Evolutionary conservation across 2,888 invertebrate species (phyloP), one percentile per base, ranked within the genome.

Genomic region (Eudemis profundana): DNA sequence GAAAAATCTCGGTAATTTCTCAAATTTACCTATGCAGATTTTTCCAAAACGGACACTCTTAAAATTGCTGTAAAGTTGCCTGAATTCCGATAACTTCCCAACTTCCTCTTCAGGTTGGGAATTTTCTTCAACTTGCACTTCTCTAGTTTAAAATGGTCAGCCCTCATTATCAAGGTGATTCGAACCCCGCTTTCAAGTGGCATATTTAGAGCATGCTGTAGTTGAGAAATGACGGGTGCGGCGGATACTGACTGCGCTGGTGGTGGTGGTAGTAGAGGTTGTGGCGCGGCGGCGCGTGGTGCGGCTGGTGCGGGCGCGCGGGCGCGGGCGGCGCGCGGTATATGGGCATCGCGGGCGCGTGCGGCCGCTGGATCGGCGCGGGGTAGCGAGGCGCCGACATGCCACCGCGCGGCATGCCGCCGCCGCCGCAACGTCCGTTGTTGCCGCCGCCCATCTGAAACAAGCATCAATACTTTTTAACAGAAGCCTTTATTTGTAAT

Each of bases 291-390:
- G 71, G 80, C 72, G 82, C 73, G 78, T 80, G 85, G 74, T 78
- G 86, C 71, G 72, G 74, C 70, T 80, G 85, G 74, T 78, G 86
- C 71, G 72, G 74, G 71, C 77, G 83, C 67, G 78, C 68, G 66
- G 73, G 75, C 72, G 77, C 77, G 73, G 83, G 79, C 72, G 78
- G 84, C 74, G 85, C 79, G 79, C 89, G 85, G 84, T 83, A 90
- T 77, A 83, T 74, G 57, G 87, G 85, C 79, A 82, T 74, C 63
- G 86, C 85, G 70, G 89, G 88, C 77, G 90, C 87, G 76, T 84
- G 89, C 71, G 93, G 93, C 23, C 93, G 88, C 85, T 93, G 93
- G 75, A 93, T 93, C 73, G 93, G 93, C 76, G 93, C 86, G 49
- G 93, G 93, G 84, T 93, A 93, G 68, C 92, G 90, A 78, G 89